Evolutionary conservation across 2,113 vertebrate genomes (phyloP).

Genomic region (Protobothrops flavoviridis): DNA sequence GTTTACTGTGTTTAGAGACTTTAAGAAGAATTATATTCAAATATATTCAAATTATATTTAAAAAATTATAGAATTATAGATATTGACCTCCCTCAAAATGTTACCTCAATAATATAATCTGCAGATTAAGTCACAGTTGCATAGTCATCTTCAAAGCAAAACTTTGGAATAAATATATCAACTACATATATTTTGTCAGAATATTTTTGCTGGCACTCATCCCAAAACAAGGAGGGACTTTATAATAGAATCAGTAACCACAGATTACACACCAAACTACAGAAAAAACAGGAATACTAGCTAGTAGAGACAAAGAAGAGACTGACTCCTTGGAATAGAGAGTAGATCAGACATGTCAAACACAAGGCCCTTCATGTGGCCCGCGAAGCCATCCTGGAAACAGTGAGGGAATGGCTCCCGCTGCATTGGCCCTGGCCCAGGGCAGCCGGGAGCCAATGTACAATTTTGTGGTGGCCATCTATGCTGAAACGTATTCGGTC

Average conservation of each 20-base stretch:
- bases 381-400: no score
- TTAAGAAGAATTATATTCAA: background rate
- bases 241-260: background rate
- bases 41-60: background rate
- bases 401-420: no score
- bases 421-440: no score
- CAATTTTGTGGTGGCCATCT: no score
- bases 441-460: no score
- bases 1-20: background rate
- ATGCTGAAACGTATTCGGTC: no score
- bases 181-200: conserved; percentile 1
- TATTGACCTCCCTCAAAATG: background rate
- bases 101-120: background rate
- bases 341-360: no score
- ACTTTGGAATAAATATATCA: background rate
- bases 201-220: background rate
- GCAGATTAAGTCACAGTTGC: background rate
- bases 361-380: no score
- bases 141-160: background rate
- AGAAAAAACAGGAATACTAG: background rate
- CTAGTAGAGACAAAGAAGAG: background rate
- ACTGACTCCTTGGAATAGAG: background rate
- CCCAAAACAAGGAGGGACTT: background rate
- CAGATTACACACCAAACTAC: background rate
- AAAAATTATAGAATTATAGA: background rate